Base-by-base conservation (phyloP, 2,797 vertebrate genomes). In the Aplochiton taeniatus region DNA sequence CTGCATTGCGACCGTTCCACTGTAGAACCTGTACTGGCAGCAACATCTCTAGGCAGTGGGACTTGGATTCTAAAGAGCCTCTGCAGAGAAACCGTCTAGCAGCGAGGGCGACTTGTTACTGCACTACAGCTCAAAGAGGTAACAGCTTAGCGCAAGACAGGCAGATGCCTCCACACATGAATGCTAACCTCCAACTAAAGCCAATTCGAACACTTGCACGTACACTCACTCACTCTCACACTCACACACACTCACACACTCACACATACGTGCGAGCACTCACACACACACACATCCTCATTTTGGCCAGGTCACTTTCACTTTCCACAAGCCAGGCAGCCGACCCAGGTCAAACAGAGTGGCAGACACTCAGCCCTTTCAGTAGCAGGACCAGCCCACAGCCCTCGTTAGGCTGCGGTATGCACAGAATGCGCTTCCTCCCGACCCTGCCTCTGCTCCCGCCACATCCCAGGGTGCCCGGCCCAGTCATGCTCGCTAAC, bases 341-440 rank as follows among this genome's bases (percentile, higher is more conserved):
- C 31, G 31, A 31, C 31, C 3, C 31, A 6, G 31, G 31, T 31
- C 31, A 31, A 31, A 31, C 31, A 2, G 6, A 31, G 31, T 31
- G 3, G 6, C 31, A 31, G 31, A 31, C 31, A 31, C 31, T 6
- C 31, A 31, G 9, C 18, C 18, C 19, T 58, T 43, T 58, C 56
- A 11, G 2, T 2, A 5, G 42, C 44, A 44, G 56, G 8, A 17
- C 14, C 62, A 64, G 58, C 49, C 45, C 44, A 65, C 64, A 57
- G 52, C 41, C 49, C 66, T 63, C 57, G 69, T 72, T 71, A 69
- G 53, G 63, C 63, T 62, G 51, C 73, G 72, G 68, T 47, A 69
- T 69, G 69, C 67, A 69, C 75, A 79, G 63, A 83, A 55, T 74
- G 74, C 61, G 71, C 61, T 69, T 67, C 74, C 56, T 70, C 49